Base-by-base conservation (phyloP, 1,140 invertebrate species). In the Calosoma granatense region DNA sequence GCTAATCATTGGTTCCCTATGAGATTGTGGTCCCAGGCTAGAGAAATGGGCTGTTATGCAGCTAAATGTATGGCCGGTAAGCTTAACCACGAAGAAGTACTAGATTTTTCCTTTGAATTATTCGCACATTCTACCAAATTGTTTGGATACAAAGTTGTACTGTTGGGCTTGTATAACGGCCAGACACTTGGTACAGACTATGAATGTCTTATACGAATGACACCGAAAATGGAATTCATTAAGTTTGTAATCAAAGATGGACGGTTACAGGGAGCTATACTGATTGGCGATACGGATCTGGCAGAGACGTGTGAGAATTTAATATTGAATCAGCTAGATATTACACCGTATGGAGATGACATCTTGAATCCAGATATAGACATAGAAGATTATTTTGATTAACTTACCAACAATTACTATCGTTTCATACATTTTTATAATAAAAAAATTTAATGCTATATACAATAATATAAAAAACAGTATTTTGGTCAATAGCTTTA, bases 361-460 rank as follows among this genome's bases (percentile, higher is more conserved):
- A 83, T 99, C 59, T 78, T 99, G 2, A 88, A 98, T 78, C 94
- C 94, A 17, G 79, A 92, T 73, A 88, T 98, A 68, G 95, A 99
- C 73, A 94, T 99, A 68, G 95, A 98, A 72, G 97, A 99, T 79
- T 99, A 96, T 76, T 99, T 99, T 85, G 97, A 99, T 83, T 99
- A 74, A 78, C 17, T 12, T 36, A 9, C 26, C n/a, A n/a, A n/a
- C n/a, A n/a, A n/a, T n/a, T n/a, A n/a, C n/a, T n/a, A n/a, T n/a
- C n/a, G n/a, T n/a, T n/a, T n/a, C n/a, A n/a, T n/a, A n/a, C n/a
- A n/a, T n/a, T n/a, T n/a, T n/a, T n/a, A n/a, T n/a, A n/a, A n/a
- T n/a, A n/a, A n/a, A n/a, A n/a, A n/a, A n/a, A n/a, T n/a, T n/a
- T n/a, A n/a, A n/a, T n/a, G n/a, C n/a, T n/a, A n/a, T n/a, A n/a